phyloP scores from a whole-genome alignment of 1,140 invertebrate genomes.

The Drosophila aff. region DNA sequence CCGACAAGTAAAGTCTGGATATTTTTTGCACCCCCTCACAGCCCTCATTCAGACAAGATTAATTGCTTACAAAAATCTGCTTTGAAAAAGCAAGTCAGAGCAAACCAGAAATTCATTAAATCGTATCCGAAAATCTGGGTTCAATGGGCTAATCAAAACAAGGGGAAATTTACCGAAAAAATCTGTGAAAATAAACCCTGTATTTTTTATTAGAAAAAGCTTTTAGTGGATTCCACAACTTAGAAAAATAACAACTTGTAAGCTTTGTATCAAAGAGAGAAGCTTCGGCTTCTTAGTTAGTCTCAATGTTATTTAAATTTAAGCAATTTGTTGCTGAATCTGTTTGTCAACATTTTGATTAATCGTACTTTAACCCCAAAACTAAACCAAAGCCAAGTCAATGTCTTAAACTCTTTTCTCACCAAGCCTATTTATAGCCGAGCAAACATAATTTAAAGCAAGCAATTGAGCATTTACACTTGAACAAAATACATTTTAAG shows the following conservation, averaged over 20 bases:
- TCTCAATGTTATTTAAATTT: slow-evolving; percentile 59
- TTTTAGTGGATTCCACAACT: slow-evolving; percentile 36
- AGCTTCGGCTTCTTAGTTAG: slow-evolving; percentile 18
- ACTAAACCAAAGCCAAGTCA: slow-evolving; percentile 25
- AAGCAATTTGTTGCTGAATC: slow-evolving; percentile 47
- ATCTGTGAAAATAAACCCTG: not conserved
- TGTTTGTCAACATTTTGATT: slow-evolving; percentile 65
- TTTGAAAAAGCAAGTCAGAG: slow-evolving; percentile 9
- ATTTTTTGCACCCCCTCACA: not conserved
- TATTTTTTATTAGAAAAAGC: slow-evolving; percentile 27
- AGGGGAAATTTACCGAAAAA: slow-evolving; percentile 16
- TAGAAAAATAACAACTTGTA: slow-evolving; percentile 9
- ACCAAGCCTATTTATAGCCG: slow-evolving; percentile 59
- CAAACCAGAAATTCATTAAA: slow-evolving; percentile 14
- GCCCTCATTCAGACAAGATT: slow-evolving; percentile 39
- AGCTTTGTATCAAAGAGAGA: slow-evolving; percentile 12
- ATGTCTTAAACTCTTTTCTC: slow-evolving; percentile 31
- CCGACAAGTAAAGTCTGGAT: slow-evolving; percentile 5
- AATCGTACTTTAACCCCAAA: slow-evolving; percentile 70
- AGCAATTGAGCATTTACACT: slow-evolving; percentile 8
- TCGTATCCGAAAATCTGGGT: not conserved
- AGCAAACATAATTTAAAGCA: slow-evolving; percentile 24
- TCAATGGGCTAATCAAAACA: slow-evolving; percentile 35
- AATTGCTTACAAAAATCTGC: slow-evolving; percentile 36
- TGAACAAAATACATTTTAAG: not conserved